Percentiles rank a stretch among this genome's conserved stretches.
Evolutionary conservation across 2,888 invertebrate species (phyloP).

Genomic region (Drosophila mettleri): DNA sequence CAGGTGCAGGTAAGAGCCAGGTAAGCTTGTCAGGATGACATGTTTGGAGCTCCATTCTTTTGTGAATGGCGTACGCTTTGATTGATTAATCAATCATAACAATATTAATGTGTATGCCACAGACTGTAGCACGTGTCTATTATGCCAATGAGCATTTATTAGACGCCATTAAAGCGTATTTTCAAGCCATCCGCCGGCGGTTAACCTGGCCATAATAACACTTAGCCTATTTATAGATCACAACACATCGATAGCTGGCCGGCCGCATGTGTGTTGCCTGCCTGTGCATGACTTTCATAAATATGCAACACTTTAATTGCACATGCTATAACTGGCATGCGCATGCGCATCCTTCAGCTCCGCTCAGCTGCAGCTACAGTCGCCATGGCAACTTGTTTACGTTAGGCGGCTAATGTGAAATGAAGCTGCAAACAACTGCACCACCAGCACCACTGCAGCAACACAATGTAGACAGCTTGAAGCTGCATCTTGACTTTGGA

Average conservation of each 20-base stretch:
- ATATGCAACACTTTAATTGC: conserved; percentile 74
- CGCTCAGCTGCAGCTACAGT: neutral
- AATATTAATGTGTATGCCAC: conserved; percentile 38
- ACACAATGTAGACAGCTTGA: conserved; percentile 2
- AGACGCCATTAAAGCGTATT: conserved; percentile 57
- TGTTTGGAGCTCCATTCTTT: conserved; percentile 11
- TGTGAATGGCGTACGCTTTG: conserved; percentile 54
- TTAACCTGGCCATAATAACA: conserved; percentile 14
- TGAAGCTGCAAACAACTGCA: conserved; percentile 7
- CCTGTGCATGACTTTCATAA: conserved; percentile 69
- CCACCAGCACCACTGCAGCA: conserved; percentile 1
- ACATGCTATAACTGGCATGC: conserved; percentile 10
- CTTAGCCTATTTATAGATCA: conserved; percentile 50
- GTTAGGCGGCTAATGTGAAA: conserved; percentile 28
- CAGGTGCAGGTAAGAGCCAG: neutral
- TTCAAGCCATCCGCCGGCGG: neutral
- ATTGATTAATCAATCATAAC: conserved; percentile 54
- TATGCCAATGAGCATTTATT: conserved; percentile 68
- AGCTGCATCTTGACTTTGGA: neutral
- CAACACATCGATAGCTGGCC: conserved; percentile 33
- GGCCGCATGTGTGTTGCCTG: conserved; percentile 13
- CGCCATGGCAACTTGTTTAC: neutral
- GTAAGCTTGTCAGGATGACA: conserved; percentile 29
- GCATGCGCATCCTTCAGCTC: conserved; percentile 40
- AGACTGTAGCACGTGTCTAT: conserved; percentile 68